A percentile compares a stretch with the other conserved stretches of the same genome.
Evolutionary conservation across 64 coral and sea anemone species (phyloP).

Genomic region (Montipora cactus): DNA sequence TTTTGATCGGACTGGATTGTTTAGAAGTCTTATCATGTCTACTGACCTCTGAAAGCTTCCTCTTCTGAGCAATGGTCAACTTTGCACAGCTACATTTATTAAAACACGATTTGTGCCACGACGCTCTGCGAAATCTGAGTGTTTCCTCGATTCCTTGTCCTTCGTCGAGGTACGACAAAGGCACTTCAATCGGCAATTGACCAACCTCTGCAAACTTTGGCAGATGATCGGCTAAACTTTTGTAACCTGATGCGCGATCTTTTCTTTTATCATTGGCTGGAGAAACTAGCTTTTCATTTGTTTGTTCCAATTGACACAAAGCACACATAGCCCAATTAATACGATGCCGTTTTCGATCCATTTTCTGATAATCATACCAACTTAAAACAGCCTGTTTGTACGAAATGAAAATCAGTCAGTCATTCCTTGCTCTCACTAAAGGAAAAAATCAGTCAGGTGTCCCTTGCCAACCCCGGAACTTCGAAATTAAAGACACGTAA

Average conservation of each 20-base stretch:
- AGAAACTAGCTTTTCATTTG: slow-evolving; percentile 45
- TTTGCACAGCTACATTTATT: slow-evolving; percentile 57
- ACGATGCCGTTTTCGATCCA: not conserved
- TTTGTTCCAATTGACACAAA: slow-evolving; percentile 22
- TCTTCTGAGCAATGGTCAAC: slow-evolving; percentile 43
- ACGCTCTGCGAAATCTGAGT: slow-evolving; percentile 40
- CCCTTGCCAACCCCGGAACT: no score
- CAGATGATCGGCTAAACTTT: slow-evolving; percentile 22
- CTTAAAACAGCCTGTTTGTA: not conserved
- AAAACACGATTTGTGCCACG: slow-evolving; percentile 69
- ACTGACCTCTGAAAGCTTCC: slow-evolving; percentile 27
- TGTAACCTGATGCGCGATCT: slow-evolving; percentile 37
- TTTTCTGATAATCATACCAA: not conserved
- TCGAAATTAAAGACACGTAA: no score
- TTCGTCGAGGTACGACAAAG: slow-evolving; percentile 37
- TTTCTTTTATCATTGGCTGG: slow-evolving; percentile 20
- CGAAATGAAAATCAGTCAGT: no score
- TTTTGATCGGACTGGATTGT: slow-evolving; percentile 35
- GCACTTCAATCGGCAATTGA: slow-evolving; percentile 57
- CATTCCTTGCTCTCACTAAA: no score
- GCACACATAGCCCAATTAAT: slow-evolving; percentile 44
- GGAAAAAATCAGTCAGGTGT: no score
- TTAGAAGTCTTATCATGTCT: slow-evolving; percentile 1
- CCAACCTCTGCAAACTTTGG: slow-evolving; percentile 48
- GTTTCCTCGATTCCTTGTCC: slow-evolving; percentile 49